Conservation (phyloP, 2,113 vertebrate genomes). For the Sinosuthora webbiana region DNA sequence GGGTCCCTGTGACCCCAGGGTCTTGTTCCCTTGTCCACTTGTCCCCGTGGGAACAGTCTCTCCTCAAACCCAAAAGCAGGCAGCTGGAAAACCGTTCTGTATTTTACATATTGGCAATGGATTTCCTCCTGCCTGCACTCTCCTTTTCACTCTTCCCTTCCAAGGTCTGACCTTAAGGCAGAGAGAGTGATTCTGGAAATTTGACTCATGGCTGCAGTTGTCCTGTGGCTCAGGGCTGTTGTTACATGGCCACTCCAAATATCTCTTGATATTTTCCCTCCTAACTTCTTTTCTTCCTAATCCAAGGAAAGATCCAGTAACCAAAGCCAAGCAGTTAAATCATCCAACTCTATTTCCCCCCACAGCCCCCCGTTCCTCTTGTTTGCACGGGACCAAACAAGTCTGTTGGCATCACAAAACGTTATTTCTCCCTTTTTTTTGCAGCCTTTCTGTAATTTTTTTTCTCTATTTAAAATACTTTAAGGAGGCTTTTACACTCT, state of each 20-base stretch:
- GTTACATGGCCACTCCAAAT: not conserved
- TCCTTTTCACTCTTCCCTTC: not conserved
- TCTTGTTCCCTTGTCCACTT: not conserved
- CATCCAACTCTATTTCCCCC: not conserved
- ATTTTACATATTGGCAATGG: not conserved
- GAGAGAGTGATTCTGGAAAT: not conserved
- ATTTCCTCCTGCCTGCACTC: not conserved
- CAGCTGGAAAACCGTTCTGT: not conserved
- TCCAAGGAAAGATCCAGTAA: not conserved
- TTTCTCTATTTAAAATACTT: not conserved
- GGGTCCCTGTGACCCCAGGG: too few species aligned
- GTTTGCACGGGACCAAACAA: not conserved
- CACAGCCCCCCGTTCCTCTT: not conserved
- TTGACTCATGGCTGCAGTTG: not conserved
- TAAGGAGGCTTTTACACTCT: not conserved
- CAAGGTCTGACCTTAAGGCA: not conserved
- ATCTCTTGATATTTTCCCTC: not conserved
- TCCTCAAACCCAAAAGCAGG: not conserved
- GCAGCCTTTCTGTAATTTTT: not conserved
- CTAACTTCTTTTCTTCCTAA: not conserved
- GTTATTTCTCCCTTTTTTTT: not conserved
- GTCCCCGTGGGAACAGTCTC: not conserved
- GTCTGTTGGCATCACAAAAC: not conserved
- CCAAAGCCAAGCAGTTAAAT: not conserved
- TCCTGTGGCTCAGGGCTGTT: not conserved